Conservation (phyloP, 1,140 invertebrate species). For the Callitettix versicolor region DNA sequence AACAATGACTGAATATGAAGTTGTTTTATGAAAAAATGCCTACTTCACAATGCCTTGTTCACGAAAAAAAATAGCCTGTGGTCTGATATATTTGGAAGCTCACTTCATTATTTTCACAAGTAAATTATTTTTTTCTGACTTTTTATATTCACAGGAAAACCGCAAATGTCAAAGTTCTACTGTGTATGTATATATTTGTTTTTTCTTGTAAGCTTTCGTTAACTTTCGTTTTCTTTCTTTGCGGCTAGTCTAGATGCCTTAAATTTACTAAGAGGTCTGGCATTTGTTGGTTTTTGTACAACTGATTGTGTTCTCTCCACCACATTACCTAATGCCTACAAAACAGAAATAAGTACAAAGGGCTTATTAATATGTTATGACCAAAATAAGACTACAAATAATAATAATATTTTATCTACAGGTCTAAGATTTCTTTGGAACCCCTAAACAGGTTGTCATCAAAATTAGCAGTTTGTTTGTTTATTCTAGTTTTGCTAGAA, state of each 20-base stretch:
- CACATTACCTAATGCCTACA: not conserved
- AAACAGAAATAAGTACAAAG: not conserved
- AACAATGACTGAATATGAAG: too few relatives aligned
- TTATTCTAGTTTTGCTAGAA: not conserved
- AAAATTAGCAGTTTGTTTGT: not conserved
- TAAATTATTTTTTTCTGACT: too few relatives aligned
- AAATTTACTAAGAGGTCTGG: not conserved
- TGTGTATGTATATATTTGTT: not conserved
- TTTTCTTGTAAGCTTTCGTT: too few relatives aligned
- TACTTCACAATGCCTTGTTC: too few relatives aligned
- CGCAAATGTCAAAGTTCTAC: not conserved
- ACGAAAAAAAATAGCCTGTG: too few relatives aligned
- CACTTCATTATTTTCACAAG: too few relatives aligned
- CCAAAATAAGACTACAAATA: not conserved
- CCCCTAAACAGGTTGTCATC: not conserved
- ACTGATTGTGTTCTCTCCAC: not conserved
- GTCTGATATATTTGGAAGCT: too few relatives aligned
- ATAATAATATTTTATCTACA: not conserved
- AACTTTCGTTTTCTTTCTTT: too few relatives aligned
- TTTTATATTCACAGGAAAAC: too few relatives aligned
- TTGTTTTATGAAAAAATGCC: too few relatives aligned
- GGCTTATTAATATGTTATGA: not conserved
- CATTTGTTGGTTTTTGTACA: too few relatives aligned
- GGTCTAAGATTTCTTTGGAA: not conserved
- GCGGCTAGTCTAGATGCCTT: not conserved